Base-by-base conservation (phyloP, 2,113 vertebrate genomes). In the Camarhynchus parvulus region DNA sequence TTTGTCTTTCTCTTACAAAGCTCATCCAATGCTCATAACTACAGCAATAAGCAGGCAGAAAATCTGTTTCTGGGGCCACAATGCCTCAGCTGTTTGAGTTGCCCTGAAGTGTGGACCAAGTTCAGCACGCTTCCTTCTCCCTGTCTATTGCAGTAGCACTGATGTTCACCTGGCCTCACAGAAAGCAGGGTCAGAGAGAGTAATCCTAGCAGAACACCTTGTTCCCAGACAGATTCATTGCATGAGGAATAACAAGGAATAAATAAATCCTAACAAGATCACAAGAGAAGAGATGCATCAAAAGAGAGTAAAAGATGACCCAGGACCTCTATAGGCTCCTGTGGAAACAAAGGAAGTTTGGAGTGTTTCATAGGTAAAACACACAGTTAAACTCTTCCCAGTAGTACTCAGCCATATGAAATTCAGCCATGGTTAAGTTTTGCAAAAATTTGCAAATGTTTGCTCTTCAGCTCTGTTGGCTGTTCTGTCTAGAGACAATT, bases 151-250 rank as follows among this genome's bases (percentile, higher is more conserved):
- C 56, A 55, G 35, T 31, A 63, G n/a, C 24, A 28, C 11, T 79
- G 58, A 27, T 69, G 27, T 56, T 75, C 59, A 66, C 15, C 17
- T 15, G 19, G 35, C 11, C 31, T 77, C 69, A 72, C 15, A 62
- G 28, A 56, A 76, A 39, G 46, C 31, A 62, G 30, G 7, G 62
- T 85, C 39, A 56, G 35, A 70, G 47, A 39, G 13, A 79, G 9
- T 3, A 64, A 50, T 8, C 5, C 9, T 8, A 31, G 23, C 13
- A n/a, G 66, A 81, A 1, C 27, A 41, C 18, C 16, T 63, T 52
- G 12, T 11, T 69, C 55, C 76, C 0, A 0, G 19, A 27, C 30
- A 58, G 22, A 33, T 88, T 35, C 23, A 11, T 30, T 35, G 13
- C n/a, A 35, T 35, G 58, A 35, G n/a, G 7, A 35, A 23, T 35